Percentiles rank a stretch among this genome's conserved stretches.
phyloP scores from a whole-genome alignment of 2,113 vertebrate species.

The Dasyornis broadbenti region DNA sequence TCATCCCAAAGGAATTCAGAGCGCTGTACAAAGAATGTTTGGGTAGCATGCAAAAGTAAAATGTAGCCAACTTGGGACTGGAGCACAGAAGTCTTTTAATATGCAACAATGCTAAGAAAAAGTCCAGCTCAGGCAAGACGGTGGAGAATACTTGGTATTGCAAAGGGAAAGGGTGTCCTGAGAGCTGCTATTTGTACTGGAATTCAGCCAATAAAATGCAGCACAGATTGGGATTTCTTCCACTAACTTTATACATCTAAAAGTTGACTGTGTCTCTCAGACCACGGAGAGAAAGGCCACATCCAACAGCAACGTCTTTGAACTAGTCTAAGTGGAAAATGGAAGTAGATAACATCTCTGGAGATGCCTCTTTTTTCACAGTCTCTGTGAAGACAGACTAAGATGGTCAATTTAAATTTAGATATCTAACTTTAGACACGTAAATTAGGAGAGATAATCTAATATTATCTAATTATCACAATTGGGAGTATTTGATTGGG shows the following conservation, averaged over 20 bases:
- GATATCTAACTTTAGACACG: neutral
- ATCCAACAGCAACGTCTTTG: neutral
- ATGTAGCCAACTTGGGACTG: neutral
- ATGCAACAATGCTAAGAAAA: neutral
- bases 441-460: neutral
- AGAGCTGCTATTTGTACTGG: neutral
- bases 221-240: neutral
- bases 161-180: neutral
- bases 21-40: neutral
- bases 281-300: neutral
- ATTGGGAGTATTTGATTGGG: neutral
- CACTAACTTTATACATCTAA: neutral
- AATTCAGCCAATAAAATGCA: neutral
- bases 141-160: neutral
- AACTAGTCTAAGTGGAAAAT: neutral
- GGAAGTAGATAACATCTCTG: neutral
- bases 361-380: neutral
- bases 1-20: neutral
- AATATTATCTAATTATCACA: neutral
- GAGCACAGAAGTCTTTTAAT: neutral
- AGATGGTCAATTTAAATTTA: neutral
- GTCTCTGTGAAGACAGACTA: neutral
- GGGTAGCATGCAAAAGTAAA: neutral
- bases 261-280: neutral
- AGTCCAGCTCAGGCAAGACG: neutral